Conservation (phyloP, 2,797 vertebrate genomes). For the Xenentodon cancila region DNA sequence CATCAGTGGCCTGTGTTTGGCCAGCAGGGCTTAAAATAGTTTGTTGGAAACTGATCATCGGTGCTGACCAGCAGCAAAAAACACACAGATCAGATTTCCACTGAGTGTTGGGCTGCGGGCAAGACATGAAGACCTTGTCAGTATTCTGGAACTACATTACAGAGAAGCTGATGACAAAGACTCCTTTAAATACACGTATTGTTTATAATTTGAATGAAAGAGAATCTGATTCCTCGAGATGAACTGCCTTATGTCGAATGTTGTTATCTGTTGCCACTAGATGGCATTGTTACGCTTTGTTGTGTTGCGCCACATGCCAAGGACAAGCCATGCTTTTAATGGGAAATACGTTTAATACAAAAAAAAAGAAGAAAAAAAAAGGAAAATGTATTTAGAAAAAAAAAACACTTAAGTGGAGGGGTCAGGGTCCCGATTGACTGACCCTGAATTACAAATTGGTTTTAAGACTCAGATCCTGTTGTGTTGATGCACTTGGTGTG, state of each 20-base stretch:
- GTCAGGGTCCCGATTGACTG: constrained; percentile 52
- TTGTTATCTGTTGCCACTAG: constrained; percentile 60
- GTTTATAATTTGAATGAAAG: neutral
- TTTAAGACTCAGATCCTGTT: constrained; percentile 37
- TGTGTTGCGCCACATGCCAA: constrained; percentile 22
- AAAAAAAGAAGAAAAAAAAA: no score
- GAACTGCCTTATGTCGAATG: neutral
- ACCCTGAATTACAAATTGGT: constrained; percentile 20
- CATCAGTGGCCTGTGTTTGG: constrained; percentile 36
- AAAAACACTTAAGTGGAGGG: constrained; percentile 26
- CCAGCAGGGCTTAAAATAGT: constrained; percentile 71
- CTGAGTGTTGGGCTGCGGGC: constrained; percentile 30
- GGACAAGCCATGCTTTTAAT: constrained; percentile 28
- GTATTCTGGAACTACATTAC: constrained; percentile 14
- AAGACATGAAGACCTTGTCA: constrained; percentile 30
- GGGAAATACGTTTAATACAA: constrained; percentile 5
- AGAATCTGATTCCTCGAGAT: neutral
- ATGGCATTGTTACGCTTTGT: constrained; percentile 71
- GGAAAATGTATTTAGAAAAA: constrained; percentile 27
- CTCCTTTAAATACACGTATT: neutral
- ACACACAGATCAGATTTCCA: constrained; percentile 52
- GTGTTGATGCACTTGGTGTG: constrained; percentile 45
- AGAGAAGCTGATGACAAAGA: constrained; percentile 3
- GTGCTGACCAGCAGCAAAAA: constrained; percentile 55
- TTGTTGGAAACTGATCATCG: constrained; percentile 55